These are phyloP conservation scores for Azemiops feae DNA, from an alignment of 2,113 vertebrate species.

Conservation along the genomic window DNA sequence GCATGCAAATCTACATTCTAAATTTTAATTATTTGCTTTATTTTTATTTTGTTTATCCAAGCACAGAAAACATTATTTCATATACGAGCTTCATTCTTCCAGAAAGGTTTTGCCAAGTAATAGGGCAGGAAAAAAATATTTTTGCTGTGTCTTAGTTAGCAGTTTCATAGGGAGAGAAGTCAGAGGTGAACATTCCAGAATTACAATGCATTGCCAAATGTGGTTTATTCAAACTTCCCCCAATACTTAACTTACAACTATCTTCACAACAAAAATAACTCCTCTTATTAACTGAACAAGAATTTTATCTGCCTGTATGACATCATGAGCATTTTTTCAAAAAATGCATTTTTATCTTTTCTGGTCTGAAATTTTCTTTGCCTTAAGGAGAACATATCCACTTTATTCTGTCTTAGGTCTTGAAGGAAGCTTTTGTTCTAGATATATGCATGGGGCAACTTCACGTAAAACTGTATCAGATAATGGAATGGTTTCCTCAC, in stretches of 20 bases:
- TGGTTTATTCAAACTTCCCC: not conserved
- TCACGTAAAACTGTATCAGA: not conserved
- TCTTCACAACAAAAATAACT: constrained; percentile 6
- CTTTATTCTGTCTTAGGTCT: not conserved
- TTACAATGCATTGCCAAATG: not conserved
- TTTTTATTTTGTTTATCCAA: not conserved
- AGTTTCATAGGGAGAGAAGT: not conserved
- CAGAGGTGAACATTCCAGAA: not conserved
- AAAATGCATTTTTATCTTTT: not conserved
- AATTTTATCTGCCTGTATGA: not conserved
- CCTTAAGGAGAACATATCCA: not conserved
- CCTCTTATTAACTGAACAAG: not conserved
- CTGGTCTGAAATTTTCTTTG: not conserved
- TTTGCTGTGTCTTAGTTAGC: not conserved
- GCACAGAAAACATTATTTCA: not conserved
- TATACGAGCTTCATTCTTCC: not conserved
- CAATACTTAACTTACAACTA: not conserved
- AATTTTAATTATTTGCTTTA: not conserved
- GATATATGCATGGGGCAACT: not conserved
- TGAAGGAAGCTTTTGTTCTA: not conserved
- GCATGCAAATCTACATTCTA: not conserved
- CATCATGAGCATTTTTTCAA: not conserved
- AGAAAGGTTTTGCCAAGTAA: not conserved
- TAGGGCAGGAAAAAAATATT: not conserved
- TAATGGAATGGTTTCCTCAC: not conserved